Base-by-base conservation (phyloP, 2,797 vertebrate species). In the Aphelocoma californica region DNA sequence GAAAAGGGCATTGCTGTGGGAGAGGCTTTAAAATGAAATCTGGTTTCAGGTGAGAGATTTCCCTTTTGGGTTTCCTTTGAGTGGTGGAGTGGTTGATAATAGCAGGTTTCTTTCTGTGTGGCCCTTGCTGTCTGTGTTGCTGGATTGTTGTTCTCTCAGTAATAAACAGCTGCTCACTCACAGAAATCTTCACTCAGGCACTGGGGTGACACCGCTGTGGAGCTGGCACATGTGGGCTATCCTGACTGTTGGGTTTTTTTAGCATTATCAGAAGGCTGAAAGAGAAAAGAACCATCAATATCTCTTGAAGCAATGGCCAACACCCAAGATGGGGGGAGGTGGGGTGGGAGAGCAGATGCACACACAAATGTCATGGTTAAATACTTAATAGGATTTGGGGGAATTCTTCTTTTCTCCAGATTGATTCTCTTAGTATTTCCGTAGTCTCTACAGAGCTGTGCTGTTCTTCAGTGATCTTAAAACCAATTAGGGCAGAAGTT, bases 401-500 rank as follows among this genome's bases (percentile, higher is more conserved):
- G 16, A 36, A 4, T 64, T 77, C 77, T 67, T 34, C 48, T 75
- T 80, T 58, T 34, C 56, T 57, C 24, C 61, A 40, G 24, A 32
- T 44, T 60, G 58, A 42, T 74, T 93, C 61, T 86, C 12, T 58
- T 74, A 42, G 62, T 94, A 79, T 92, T 96, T 82, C 71, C 14
- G 6, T 57, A 21, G 74, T 95, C 78, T 95, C 86, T 65, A 2
- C 29, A 89, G 93, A 89, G 21, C 67, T 62, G 45, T 92, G 45
- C 61, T 16, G 10, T 88, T 94, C 86, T 96, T 81, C 25, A 67
- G 56, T 40, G 65, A 77, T 72, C 60, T 12, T 91, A 79, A 96
- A 97, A 91, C 58, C 65, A 94, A 92, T 94, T 96, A 94, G 69
- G 75, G 61, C 56, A 66, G 78, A 94, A 94, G 86, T 95, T 96